Evolutionary conservation across 2,888 invertebrate genomes (phyloP).

Genomic region (Drosophila sordidula): DNA sequence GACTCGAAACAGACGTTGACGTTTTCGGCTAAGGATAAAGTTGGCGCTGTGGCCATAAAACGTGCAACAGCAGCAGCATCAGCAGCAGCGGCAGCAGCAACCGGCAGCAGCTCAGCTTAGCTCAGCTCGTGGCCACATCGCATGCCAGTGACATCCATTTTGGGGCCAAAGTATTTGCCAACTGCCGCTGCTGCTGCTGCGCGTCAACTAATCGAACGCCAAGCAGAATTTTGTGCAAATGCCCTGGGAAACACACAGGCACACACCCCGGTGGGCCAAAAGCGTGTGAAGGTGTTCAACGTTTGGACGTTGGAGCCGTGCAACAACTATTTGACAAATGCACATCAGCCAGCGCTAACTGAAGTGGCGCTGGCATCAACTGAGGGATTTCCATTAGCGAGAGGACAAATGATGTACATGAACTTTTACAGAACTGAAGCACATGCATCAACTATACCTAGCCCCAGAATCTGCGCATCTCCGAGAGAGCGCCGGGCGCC

Average conservation of each 20-base stretch:
- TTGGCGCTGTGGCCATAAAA: conserved; percentile 69
- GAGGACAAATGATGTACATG: conserved; percentile 74
- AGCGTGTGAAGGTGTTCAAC: conserved; percentile 52
- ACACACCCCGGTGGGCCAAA: neutral
- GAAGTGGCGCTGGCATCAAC: conserved; percentile 43
- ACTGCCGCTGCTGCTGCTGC: conserved; percentile 29
- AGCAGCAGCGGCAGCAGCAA: conserved; percentile 14
- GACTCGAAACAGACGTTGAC: conserved; percentile 66
- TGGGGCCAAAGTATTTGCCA: conserved; percentile 67
- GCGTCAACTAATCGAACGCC: conserved; percentile 72
- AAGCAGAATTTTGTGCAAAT: conserved; percentile 46
- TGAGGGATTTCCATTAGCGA: conserved; percentile 63
- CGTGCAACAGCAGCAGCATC: conserved; percentile 49
- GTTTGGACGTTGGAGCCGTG: conserved; percentile 39
- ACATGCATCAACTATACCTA: conserved; percentile 43
- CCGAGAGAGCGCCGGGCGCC: conserved; percentile 5
- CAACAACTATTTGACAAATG: conserved; percentile 75
- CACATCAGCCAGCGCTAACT: conserved; percentile 51
- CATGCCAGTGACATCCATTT: conserved; percentile 58
- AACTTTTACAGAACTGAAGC: conserved; percentile 58
- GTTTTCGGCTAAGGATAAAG: conserved; percentile 66
- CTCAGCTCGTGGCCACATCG: conserved; percentile 40
- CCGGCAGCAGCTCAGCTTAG: conserved; percentile 23
- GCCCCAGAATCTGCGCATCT: conserved; percentile 21
- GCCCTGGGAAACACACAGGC: conserved; percentile 10